Conservation (phyloP, 1,140 invertebrate species). For the Aphelenchoides fujianensis region DNA sequence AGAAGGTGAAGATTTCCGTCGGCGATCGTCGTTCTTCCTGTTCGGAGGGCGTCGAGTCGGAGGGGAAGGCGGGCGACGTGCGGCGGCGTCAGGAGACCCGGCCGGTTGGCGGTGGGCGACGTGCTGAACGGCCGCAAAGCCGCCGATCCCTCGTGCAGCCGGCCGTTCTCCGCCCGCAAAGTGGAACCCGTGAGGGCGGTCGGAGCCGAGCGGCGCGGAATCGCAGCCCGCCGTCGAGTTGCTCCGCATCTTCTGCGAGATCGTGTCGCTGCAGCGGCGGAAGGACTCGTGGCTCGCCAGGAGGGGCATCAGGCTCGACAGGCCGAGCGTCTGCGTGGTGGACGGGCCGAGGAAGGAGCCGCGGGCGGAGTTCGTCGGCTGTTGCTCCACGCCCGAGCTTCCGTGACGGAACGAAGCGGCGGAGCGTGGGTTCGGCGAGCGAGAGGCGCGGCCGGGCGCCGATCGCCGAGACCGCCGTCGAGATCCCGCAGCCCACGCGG, state of each 20-base stretch:
- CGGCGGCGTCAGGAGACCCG: not conserved
- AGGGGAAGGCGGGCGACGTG: not conserved
- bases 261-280: slow-evolving; percentile 13
- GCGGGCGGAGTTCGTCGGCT: not conserved
- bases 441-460: slow-evolving; percentile 20
- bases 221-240: slow-evolving; percentile 10
- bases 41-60: not conserved
- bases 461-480: slow-evolving; percentile 22
- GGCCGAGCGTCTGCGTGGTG: slow-evolving; percentile 12
- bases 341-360: not conserved
- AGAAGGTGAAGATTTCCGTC: not conserved
- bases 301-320: slow-evolving; percentile 20
- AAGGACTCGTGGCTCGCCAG: slow-evolving; percentile 11
- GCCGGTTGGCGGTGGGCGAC: not conserved
- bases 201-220: not conserved
- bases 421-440: slow-evolving; percentile 10
- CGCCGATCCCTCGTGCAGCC: not conserved
- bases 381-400: slow-evolving; percentile 22
- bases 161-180: not conserved
- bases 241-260: slow-evolving; percentile 20
- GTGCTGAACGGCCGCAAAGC: slow-evolving; percentile 13
- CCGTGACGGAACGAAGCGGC: slow-evolving; percentile 4
- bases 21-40: not conserved
- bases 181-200: not conserved
- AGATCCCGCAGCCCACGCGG: slow-evolving; percentile 5